These are phyloP conservation scores for Oppia nitens DNA, from an alignment of 1,140 invertebrate species.

Conservation along the genomic window DNA sequence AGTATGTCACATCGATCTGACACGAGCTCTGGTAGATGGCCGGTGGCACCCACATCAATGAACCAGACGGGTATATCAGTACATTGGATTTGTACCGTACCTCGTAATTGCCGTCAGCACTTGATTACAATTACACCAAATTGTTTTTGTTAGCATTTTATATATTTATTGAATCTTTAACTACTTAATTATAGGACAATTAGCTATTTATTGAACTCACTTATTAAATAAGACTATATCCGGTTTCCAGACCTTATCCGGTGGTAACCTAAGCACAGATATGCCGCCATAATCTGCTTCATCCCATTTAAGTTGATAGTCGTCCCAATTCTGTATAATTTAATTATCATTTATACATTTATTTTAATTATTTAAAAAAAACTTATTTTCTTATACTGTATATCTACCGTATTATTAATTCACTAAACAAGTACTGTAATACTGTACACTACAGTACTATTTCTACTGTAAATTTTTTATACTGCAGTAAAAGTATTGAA, in stretches of 20 bases:
- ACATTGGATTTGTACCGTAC: constrained; percentile 94
- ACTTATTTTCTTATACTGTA: too few relatives aligned
- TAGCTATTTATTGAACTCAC: constrained; percentile 41
- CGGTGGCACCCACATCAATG: constrained; percentile 92
- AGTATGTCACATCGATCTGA: constrained; percentile 96
- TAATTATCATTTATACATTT: too few relatives aligned
- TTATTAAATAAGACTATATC: constrained; percentile 99
- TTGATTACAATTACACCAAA: constrained; percentile 30
- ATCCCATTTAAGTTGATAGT: constrained; percentile 96
- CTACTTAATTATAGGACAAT: neutral
- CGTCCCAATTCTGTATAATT: constrained; percentile 62
- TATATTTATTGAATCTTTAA: neutral
- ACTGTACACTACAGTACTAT: too few relatives aligned
- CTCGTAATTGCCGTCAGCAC: constrained; percentile 90
- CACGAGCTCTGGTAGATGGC: constrained; percentile 98
- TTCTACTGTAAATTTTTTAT: too few relatives aligned
- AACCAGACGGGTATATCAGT: constrained; percentile 75
- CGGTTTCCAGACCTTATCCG: constrained; percentile 98
- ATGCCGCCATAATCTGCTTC: constrained; percentile 96
- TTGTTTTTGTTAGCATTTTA: neutral
- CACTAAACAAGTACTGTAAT: too few relatives aligned
- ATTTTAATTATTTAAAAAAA: too few relatives aligned
- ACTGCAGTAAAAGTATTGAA: too few relatives aligned
- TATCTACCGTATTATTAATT: too few relatives aligned
- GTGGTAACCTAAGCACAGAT: constrained; percentile 76